Evolutionary conservation across 2,797 vertebrate genomes (phyloP), one percentile per base, ranked within the genome.

Genomic region (Catostomus latipinnis): DNA sequence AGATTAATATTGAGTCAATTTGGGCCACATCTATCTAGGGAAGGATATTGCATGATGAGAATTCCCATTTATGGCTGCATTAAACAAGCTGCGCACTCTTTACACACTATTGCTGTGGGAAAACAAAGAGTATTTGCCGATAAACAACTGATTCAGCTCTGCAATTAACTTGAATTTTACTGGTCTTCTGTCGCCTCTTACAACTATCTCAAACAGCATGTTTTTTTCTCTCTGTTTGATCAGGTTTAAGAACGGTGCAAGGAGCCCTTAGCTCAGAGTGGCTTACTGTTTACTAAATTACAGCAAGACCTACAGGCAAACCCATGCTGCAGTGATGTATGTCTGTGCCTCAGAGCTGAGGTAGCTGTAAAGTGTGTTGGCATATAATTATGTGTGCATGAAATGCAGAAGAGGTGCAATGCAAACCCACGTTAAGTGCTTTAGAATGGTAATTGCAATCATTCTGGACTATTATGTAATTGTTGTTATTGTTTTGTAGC

Each of bases 401-500:
- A 72, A 52, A 60, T 56, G 63, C 50, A 53, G 81, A 13, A 61
- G 43, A 67, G 22, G 60, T 67, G 75, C 22, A 70, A 65, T 56
- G 65, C 60, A 76, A 81, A 71, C 72, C 65, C 69, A 74, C 18
- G 62, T 63, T 46, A 65, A 83, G 46, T 71, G 56, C 61, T 68
- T 54, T 13, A 56, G 49, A 60, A 63, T 78, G 54, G 54, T 73
- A 73, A 71, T 73, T 84, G 57, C 53, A 70, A 46, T 81, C n/a
- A 76, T 78, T 78, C 45, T 4, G 43, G 65, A 11, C 63, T 68
- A 12, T 67, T 62, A 80, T 62, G 63, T 71, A 68, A 83, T 70
- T 80, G 67, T 68, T 70, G 57, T 84, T 85, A 73, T 88, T 71
- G 53, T 82, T 84, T 65, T 70, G 49, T 48, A 60, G 52, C 65